These are phyloP conservation scores for Nanorana parkeri DNA, from an alignment of 2,113 vertebrate genomes.

Conservation along the genomic window DNA sequence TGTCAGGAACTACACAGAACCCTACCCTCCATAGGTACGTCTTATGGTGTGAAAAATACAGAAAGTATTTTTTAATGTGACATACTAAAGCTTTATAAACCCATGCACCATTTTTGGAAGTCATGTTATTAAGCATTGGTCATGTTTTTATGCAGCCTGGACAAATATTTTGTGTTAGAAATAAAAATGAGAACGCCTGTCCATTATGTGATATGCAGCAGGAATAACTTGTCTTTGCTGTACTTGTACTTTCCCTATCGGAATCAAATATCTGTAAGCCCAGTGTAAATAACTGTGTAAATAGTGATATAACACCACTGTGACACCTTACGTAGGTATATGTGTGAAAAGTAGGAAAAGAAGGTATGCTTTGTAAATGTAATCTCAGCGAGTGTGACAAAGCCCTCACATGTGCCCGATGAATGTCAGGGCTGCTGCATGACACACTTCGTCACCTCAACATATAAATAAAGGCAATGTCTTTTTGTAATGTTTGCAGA, in stretches of 20 bases:
- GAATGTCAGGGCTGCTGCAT: slow-evolving; percentile 5
- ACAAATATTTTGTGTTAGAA: neutral
- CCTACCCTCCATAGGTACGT: too few relatives aligned
- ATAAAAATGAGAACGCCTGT: neutral
- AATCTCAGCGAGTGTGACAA: neutral
- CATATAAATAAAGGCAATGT: slow-evolving; percentile 12
- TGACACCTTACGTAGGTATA: slow-evolving; percentile 19
- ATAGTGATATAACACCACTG: neutral
- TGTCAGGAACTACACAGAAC: too few relatives aligned
- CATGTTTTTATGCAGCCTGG: too few relatives aligned
- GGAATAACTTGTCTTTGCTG: neutral
- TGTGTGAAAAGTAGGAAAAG: slow-evolving; percentile 8
- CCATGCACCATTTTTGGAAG: too few relatives aligned
- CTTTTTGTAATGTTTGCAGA: slow-evolving; percentile 34
- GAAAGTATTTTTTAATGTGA: too few relatives aligned
- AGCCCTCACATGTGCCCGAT: neutral
- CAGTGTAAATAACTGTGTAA: slow-evolving; percentile 5
- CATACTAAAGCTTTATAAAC: too few relatives aligned
- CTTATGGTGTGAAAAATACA: too few relatives aligned
- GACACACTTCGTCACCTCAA: slow-evolving; percentile 16
- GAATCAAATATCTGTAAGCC: neutral
- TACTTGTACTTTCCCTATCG: neutral
- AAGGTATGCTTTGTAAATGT: slow-evolving; percentile 15
- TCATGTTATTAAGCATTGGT: too few relatives aligned
- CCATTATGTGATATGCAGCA: neutral